Base-by-base conservation (phyloP, 2,113 vertebrate species). In the Albula goreensis region DNA sequence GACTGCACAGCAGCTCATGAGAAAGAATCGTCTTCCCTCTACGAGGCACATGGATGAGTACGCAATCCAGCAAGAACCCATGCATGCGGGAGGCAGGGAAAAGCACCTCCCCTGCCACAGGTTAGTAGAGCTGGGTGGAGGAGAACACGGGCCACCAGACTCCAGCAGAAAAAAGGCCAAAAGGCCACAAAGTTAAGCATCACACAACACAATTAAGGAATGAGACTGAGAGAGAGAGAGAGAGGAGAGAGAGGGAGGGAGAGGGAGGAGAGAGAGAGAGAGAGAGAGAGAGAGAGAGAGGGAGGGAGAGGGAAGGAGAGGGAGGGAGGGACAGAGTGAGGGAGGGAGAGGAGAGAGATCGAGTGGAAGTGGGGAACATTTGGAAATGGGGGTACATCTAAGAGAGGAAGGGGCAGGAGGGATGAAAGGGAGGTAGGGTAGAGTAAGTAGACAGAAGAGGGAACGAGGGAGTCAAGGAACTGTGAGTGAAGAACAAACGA, bases 21-120 rank as follows among this genome's bases (percentile, higher is more conserved):
- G 49, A 86, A 41, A 41, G 53, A 48, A 66, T 31, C 5, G 17
- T 19, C 57, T 19, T 7, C 49, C 57, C 11, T 56, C 82, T 63
- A 31, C 83, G 79, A 83, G 78, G 77, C 22, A 50, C 78, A 82
- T 5, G 25, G 9, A 13, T 60, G 31, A 57, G 53, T 53, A 81
- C 48, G 50, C 41, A 10, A 52, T 84, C 83, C 70, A 85, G 56
- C 51, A 66, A 80, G 41, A 60, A 81, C 82, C 80, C 83, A 80
- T 83, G 84, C 91, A 89, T 63, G 86, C 56, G 25, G 25, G 19
- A 19, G 88, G 41, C 41, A n/a, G 49, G 52, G 50, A 50, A 63
- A 57, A 74, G 25, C 17, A 41, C 66, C 31, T 78, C 17, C 78
- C 84, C 85, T 82, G 52, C 19, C 77, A 31, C 17, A 70, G 78